Conservation (phyloP, 1,140 invertebrate genomes). For the Bombus waltoni region DNA sequence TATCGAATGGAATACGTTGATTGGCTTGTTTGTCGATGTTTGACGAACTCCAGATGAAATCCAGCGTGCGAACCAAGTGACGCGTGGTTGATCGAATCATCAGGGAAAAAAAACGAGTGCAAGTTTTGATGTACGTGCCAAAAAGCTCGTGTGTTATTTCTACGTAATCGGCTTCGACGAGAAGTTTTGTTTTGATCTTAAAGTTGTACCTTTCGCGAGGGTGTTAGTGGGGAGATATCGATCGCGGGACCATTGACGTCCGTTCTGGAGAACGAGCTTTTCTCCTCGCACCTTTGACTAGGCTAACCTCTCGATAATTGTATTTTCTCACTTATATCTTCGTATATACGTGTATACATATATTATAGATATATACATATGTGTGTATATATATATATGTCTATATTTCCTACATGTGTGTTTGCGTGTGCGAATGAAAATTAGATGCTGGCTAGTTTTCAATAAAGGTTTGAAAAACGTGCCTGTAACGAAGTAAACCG, state of each 20-base stretch:
- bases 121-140: constrained; percentile 46
- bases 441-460: constrained; percentile 5
- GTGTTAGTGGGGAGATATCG: constrained; percentile 65
- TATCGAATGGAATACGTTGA: constrained; percentile 18
- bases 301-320: constrained; percentile 45
- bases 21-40: constrained; percentile 14
- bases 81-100: constrained; percentile 44
- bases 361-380: background rate
- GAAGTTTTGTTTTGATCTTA: constrained; percentile 68
- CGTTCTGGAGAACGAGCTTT: constrained; percentile 65
- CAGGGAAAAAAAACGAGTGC: constrained; percentile 30
- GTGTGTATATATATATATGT: background rate
- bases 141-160: constrained; percentile 18
- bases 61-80: constrained; percentile 38
- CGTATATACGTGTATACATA: background rate
- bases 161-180: constrained; percentile 13
- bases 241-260: constrained; percentile 68
- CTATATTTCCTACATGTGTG: background rate
- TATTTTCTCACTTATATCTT: constrained; percentile 32
- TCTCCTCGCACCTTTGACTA: constrained; percentile 47
- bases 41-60: constrained; percentile 31
- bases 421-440: constrained; percentile 7
- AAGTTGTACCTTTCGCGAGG: constrained; percentile 51
- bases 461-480: constrained; percentile 18
- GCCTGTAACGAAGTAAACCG: constrained; percentile 12